These are phyloP conservation scores for Carduelis carduelis DNA, from an alignment of 2,797 vertebrate species.

Conservation along the genomic window DNA sequence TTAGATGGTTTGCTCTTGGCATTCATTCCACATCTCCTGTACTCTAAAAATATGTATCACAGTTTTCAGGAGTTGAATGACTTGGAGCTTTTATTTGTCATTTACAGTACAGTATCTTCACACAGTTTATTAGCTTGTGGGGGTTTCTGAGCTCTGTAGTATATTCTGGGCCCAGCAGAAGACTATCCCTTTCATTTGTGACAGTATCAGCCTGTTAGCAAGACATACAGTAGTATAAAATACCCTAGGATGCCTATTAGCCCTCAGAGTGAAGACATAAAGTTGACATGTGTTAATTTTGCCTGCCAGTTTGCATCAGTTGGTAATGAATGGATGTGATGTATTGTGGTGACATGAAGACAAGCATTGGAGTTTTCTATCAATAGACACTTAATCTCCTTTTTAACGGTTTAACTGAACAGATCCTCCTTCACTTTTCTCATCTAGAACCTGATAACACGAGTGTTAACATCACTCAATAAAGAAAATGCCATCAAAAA, in stretches of 20 bases:
- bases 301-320: slow-evolving; percentile 51
- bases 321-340: slow-evolving; percentile 13
- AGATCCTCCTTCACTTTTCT: neutral
- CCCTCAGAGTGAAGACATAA: neutral
- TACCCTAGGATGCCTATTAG: slow-evolving; percentile 5
- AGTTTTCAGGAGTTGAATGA: neutral
- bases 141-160: neutral
- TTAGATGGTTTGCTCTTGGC: neutral
- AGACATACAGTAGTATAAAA: neutral
- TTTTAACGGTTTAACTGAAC: slow-evolving; percentile 16
- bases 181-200: neutral
- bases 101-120: neutral
- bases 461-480: neutral
- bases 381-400: slow-evolving; percentile 8
- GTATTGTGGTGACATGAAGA: neutral
- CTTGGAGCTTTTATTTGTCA: neutral
- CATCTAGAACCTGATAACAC: neutral
- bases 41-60: neutral
- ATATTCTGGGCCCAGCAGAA: neutral
- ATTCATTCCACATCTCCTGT: neutral
- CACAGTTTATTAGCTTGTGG: neutral
- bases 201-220: slow-evolving; percentile 33
- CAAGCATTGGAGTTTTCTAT: neutral
- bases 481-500: neutral
- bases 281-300: slow-evolving; percentile 54